Evolutionary conservation across 2,888 invertebrate genomes (phyloP).

Genomic region (Mythimna lalbum): DNA sequence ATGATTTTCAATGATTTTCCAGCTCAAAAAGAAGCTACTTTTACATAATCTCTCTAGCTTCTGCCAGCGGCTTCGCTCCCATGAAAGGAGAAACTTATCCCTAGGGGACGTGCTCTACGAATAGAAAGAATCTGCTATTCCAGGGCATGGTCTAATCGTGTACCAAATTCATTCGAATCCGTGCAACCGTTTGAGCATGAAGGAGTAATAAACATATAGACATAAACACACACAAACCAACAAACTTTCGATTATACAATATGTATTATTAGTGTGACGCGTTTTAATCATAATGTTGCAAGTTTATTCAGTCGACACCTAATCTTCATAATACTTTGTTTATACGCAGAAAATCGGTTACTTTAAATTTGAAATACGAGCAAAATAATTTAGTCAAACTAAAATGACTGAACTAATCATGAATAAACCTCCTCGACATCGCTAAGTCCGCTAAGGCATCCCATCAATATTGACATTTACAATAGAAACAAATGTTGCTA

Average conservation of each 20-base stretch:
- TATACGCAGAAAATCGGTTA: slow-evolving; percentile 11
- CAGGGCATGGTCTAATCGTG: too few species aligned
- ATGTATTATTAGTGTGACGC: not conserved
- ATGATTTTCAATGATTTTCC: too few species aligned
- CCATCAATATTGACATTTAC: slow-evolving; percentile 63
- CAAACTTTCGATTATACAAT: too few species aligned
- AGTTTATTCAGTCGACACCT: slow-evolving; percentile 21
- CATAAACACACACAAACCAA: not conserved
- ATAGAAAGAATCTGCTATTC: too few species aligned
- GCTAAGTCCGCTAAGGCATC: slow-evolving; percentile 48
- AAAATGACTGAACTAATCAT: slow-evolving; percentile 39
- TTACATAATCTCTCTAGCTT: too few species aligned
- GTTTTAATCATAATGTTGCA: slow-evolving; percentile 2
- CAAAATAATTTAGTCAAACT: slow-evolving; percentile 30
- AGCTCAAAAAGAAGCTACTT: too few species aligned
- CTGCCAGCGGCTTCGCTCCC: too few species aligned
- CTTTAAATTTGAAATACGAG: slow-evolving; percentile 28
- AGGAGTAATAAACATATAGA: not conserved
- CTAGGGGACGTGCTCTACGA: too few species aligned
- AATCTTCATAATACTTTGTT: slow-evolving; percentile 42
- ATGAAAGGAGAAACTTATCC: too few species aligned
- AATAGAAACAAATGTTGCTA: slow-evolving; percentile 58
- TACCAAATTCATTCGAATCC: not conserved
- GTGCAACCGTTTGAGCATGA: too few species aligned
- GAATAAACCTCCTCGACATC: slow-evolving; percentile 39